Conservation (phyloP, 2,888 invertebrate species). For the Hirtodrosophila confusa region DNA sequence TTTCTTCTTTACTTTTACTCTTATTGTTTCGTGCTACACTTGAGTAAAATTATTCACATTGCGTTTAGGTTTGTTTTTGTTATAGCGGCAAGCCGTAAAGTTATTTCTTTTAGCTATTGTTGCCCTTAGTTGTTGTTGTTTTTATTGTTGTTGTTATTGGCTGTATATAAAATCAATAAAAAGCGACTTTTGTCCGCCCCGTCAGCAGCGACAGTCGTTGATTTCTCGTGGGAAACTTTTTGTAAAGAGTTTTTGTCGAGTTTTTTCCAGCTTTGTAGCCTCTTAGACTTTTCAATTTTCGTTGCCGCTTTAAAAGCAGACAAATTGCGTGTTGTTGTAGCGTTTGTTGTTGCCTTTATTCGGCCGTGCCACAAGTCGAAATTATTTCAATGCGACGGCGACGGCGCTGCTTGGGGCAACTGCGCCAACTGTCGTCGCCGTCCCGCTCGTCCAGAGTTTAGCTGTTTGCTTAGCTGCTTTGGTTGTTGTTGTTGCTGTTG, state of each 20-base stretch:
- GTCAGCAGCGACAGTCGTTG: conserved; percentile 62
- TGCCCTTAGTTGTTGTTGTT: conserved; percentile 34
- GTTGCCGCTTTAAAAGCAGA: conserved; percentile 28
- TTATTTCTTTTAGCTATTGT: conserved; percentile 30
- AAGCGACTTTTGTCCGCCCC: conserved; percentile 39
- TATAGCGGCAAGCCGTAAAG: conserved; percentile 32
- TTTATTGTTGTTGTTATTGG: conserved; percentile 27
- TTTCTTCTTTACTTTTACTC: conserved; percentile 18
- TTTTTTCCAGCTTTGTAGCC: conserved; percentile 14
- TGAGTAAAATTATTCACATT: conserved; percentile 76
- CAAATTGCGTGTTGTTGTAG: conserved; percentile 27
- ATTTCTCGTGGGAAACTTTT: conserved; percentile 51
- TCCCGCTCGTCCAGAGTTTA: conserved; percentile 22
- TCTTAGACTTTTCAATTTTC: conserved; percentile 26
- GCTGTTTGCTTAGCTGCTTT: background rate
- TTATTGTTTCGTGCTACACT: conserved; percentile 63
- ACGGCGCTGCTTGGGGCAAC: conserved; percentile 38
- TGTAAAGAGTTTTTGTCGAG: conserved; percentile 11
- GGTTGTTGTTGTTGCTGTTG: conserved; percentile 29
- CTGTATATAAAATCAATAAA: conserved; percentile 74
- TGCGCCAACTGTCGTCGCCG: conserved; percentile 73
- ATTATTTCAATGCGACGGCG: conserved; percentile 64
- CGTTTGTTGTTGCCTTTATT: conserved; percentile 17
- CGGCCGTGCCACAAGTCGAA: conserved; percentile 32
- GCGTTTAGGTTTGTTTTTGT: conserved; percentile 56